Percentiles rank a stretch among this genome's conserved stretches.
Conservation (phyloP, 2,888 invertebrate genomes). For the Sicus ferrugineus region DNA sequence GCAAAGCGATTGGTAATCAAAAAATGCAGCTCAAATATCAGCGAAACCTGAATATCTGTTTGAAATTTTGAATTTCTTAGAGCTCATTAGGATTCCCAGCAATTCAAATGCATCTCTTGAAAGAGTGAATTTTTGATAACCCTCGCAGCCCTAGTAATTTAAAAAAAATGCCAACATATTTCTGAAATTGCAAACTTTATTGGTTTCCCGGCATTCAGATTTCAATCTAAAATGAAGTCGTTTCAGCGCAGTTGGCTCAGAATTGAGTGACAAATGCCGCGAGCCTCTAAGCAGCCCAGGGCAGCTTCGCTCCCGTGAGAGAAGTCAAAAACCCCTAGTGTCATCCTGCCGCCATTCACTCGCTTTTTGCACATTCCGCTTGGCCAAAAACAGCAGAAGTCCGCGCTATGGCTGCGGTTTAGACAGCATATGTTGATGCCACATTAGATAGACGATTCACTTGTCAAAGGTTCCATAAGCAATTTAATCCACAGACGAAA, state of each 20-base stretch:
- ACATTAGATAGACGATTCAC: constrained; percentile 64
- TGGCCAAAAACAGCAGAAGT: background rate
- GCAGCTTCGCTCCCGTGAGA: constrained; percentile 35
- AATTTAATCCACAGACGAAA: background rate
- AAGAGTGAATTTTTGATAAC: too few species aligned
- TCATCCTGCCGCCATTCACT: constrained; percentile 20
- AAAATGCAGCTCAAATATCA: too few species aligned
- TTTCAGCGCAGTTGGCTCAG: constrained; percentile 23
- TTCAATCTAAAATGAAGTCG: constrained; percentile 52
- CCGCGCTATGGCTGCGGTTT: constrained; percentile 7
- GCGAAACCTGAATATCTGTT: too few species aligned
- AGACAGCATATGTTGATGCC: constrained; percentile 64
- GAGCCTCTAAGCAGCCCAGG: constrained; percentile 38
- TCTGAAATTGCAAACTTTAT: constrained; percentile 19
- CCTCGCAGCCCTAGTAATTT: too few species aligned
- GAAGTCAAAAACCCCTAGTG: constrained; percentile 33
- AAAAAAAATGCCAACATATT: constrained; percentile 38
- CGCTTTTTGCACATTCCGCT: background rate
- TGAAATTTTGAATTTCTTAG: too few species aligned
- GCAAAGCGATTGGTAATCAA: background rate
- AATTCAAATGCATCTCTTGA: too few species aligned
- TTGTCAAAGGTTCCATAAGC: constrained; percentile 50
- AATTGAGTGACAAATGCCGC: constrained; percentile 8
- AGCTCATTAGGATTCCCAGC: too few species aligned
- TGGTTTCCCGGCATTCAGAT: constrained; percentile 38